phyloP scores from a whole-genome alignment of 1,140 invertebrate genomes.

The Drosophila sechellia region DNA sequence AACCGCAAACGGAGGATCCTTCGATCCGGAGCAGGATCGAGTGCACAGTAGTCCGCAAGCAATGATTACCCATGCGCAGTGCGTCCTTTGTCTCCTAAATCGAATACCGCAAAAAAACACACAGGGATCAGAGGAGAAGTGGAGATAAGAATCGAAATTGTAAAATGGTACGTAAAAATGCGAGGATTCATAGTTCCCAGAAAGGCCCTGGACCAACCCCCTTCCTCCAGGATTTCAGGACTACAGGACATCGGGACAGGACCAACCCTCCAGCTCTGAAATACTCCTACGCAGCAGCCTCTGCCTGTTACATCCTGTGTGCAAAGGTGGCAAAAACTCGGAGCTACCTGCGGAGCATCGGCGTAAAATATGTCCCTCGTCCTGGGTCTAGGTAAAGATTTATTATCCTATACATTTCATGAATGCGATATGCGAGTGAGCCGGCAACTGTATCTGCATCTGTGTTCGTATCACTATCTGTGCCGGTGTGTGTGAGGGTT shows the following conservation, averaged over 20 bases:
- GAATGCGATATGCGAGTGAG: slow-evolving; percentile 57
- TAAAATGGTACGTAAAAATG: slow-evolving; percentile 80
- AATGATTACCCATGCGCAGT: slow-evolving; percentile 63
- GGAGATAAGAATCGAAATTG: slow-evolving; percentile 76
- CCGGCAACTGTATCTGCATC: slow-evolving; percentile 32
- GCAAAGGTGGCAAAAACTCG: slow-evolving; percentile 79
- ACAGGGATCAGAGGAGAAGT: slow-evolving; percentile 9
- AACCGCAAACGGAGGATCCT: slow-evolving; percentile 46
- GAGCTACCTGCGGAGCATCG: slow-evolving; percentile 64
- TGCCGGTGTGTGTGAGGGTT: slow-evolving; percentile 60
- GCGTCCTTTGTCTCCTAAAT: slow-evolving; percentile 66
- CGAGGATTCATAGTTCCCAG: slow-evolving; percentile 39
- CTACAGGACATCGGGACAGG: not conserved
- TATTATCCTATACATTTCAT: slow-evolving; percentile 83
- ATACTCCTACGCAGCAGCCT: slow-evolving; percentile 59
- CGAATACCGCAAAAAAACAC: slow-evolving; percentile 64
- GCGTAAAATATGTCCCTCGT: slow-evolving; percentile 65
- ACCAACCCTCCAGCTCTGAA: slow-evolving; percentile 46
- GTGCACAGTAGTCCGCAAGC: slow-evolving; percentile 63
- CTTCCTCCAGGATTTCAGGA: slow-evolving; percentile 7
- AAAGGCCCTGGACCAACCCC: slow-evolving; percentile 27
- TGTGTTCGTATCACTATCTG: slow-evolving; percentile 5
- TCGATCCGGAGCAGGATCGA: slow-evolving; percentile 26
- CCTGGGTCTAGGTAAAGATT: slow-evolving; percentile 73
- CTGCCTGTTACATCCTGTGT: slow-evolving; percentile 70